Base-by-base conservation (phyloP, 2,888 invertebrate species). In the Polyommatus iphigenia region DNA sequence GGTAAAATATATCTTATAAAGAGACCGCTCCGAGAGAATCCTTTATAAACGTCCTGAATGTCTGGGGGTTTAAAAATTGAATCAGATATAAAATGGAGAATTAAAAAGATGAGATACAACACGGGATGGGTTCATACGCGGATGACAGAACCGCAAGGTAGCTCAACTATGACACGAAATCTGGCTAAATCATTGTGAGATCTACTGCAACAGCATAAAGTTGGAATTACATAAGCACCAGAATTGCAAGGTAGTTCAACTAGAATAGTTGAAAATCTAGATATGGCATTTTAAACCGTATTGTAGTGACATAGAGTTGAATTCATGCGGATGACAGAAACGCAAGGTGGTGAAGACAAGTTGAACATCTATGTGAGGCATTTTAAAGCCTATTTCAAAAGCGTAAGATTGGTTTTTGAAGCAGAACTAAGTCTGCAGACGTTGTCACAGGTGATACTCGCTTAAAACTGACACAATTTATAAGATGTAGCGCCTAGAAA, bases 391-490 rank as follows among this genome's bases (percentile, higher is more conserved):
- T 67, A 81, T 72, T 73, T 20, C 72, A 18, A 71, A 54, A 13
- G 32, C 67, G 46, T 71, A 73, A 59, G 46, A 72, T 77, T 20
- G n/a, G 71, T 41, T 73, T 77, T 32, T 76, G 59, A 59, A 29
- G 76, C 24, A 76, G 32, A 57, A 71, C 8, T 57, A 75, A 62
- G 18, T 72, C 71, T 79, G 79, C 78, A 59, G 41, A 46, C 41
- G 77, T 78, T 78, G 78, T 78, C 81, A 78, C 79, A 81, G 81
- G 81, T 81, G 81, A 81, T 78, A 76, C 78, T 71, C 57, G 76
- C 71, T 76, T 73, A n/a, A 18, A 18, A 15, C 20, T 50, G 77
- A 59, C 71, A 2, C 71, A 79, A 78, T 59, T 57, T 4, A 77
- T 13, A 78, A 24, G 46, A 75, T 15, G 13, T 32, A 54, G 41